A percentile compares a stretch with the other conserved stretches of the same genome.
Evolutionary conservation across 2,113 vertebrate species (phyloP).

Genomic region (Periophthalmodon schlosseri): DNA sequence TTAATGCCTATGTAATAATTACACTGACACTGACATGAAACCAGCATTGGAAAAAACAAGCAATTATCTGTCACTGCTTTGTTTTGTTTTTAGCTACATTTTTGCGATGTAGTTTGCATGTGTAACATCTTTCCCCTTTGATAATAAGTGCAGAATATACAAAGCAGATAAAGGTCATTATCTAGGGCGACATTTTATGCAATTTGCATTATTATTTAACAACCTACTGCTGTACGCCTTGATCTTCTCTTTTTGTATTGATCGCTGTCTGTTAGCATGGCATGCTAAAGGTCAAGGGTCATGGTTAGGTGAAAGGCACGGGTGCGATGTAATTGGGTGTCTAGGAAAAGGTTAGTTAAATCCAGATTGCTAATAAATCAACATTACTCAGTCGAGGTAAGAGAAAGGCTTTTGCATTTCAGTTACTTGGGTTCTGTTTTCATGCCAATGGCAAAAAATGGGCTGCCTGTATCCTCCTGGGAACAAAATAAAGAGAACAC

Average conservation of each 20-base stretch:
- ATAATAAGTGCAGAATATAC: neutral
- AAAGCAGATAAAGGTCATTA: neutral
- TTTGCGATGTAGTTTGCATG: neutral
- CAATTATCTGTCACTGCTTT: neutral
- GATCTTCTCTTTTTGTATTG: slow-evolving; percentile 2
- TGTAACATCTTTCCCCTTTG: neutral
- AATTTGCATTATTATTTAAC: neutral
- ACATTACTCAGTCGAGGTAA: slow-evolving; percentile 8
- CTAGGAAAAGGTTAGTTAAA: slow-evolving; percentile 29
- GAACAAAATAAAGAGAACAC: slow-evolving; percentile 25
- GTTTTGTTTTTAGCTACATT: neutral
- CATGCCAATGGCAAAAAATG: slow-evolving; percentile 31
- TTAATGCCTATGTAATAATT: too few species aligned
- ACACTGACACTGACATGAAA: too few species aligned
- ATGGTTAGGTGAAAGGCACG: slow-evolving; percentile 6
- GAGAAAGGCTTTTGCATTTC: slow-evolving; percentile 12
- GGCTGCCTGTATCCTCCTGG: slow-evolving; percentile 25
- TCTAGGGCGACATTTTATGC: slow-evolving; percentile 1
- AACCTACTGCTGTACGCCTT: neutral
- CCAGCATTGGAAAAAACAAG: too few species aligned
- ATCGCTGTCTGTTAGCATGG: slow-evolving; percentile 5
- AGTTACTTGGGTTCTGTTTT: slow-evolving; percentile 48
- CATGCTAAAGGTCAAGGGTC: slow-evolving; percentile 21
- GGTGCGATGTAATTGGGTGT: neutral
- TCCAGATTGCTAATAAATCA: slow-evolving; percentile 11